A percentile compares a stretch with the other conserved stretches of the same genome.
Conservation (phyloP, 2,888 invertebrate species). For the Colletes collaris region DNA sequence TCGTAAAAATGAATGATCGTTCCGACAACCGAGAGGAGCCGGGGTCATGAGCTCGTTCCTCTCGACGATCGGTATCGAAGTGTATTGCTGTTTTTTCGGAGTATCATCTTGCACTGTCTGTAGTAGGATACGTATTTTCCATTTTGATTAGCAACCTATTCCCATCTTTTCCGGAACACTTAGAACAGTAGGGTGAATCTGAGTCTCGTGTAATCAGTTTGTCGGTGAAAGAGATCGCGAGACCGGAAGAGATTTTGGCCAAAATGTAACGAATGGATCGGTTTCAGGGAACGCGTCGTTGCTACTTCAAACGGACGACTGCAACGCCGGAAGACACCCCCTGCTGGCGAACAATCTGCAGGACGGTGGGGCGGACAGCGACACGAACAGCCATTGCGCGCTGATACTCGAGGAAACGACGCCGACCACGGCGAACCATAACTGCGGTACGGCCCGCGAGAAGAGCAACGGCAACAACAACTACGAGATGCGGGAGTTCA, state of each 20-base stretch:
- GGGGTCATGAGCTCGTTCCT: background rate
- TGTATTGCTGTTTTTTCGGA: too few species aligned
- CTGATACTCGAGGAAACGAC: slow-evolving; percentile 84
- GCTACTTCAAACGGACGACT: slow-evolving; percentile 79
- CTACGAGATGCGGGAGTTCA: slow-evolving; percentile 91
- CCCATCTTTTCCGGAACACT: too few species aligned
- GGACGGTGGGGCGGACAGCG: slow-evolving; percentile 85
- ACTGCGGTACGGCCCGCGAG: slow-evolving; percentile 81
- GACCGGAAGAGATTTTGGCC: background rate
- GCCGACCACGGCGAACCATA: slow-evolving; percentile 77
- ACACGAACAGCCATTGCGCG: slow-evolving; percentile 86
- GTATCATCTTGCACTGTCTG: too few species aligned
- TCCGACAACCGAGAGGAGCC: background rate
- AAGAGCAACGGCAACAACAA: slow-evolving; percentile 91
- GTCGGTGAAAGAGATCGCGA: too few species aligned
- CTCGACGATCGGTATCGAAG: too few species aligned
- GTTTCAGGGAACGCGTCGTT: slow-evolving; percentile 78
- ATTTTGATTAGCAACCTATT: background rate
- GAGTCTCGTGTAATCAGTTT: too few species aligned
- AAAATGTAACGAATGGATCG: background rate
- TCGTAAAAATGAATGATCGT: slow-evolving; percentile 10
- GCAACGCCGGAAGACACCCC: slow-evolving; percentile 82
- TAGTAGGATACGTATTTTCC: too few species aligned
- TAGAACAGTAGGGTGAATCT: too few species aligned
- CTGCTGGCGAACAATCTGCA: slow-evolving; percentile 77